A percentile compares a stretch with the other conserved stretches of the same genome.
phyloP scores from a whole-genome alignment of 2,113 vertebrate genomes.

The Sus scrofa region T2T-Sscrofa CM000819.6:139182001-139182500 shows the following conservation, averaged over 20 bases:
- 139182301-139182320: too few relatives aligned
- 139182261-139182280: too few relatives aligned
- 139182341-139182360: too few relatives aligned
- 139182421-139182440: constrained; percentile 43
- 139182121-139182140: constrained; percentile 62
- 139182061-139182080: constrained; percentile 95
- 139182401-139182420: background rate
- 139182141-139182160: too few relatives aligned
- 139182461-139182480: background rate
- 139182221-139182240: too few relatives aligned
- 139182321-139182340: too few relatives aligned
- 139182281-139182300: too few relatives aligned
- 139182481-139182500: constrained; percentile 47
- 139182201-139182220: too few relatives aligned
- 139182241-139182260: too few relatives aligned
- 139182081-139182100: constrained; percentile 98
- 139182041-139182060: constrained; percentile 96
- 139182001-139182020: constrained; percentile 88
- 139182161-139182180: too few relatives aligned
- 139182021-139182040: constrained; percentile 99
- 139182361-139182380: background rate
- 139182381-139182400: constrained; percentile 51
- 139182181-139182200: too few relatives aligned
- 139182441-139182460: constrained; percentile 21
- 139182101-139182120: constrained; percentile 84